A percentile compares a stretch with the other conserved stretches of the same genome.
Conservation (phyloP, 2,888 invertebrate genomes). For the Xylota sylvarum region DNA sequence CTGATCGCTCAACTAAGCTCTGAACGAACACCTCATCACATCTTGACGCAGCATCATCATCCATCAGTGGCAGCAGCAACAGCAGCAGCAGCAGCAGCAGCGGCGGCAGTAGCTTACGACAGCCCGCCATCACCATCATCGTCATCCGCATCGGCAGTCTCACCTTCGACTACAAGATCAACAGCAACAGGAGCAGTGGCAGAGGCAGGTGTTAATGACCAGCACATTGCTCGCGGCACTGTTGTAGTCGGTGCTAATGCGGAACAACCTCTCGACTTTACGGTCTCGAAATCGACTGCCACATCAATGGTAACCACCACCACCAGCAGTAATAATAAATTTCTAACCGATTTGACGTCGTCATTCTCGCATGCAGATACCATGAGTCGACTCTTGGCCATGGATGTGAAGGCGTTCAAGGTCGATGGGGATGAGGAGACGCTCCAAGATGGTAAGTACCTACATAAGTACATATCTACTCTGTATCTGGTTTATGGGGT, state of each 20-base stretch:
- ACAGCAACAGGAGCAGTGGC: slow-evolving; percentile 71
- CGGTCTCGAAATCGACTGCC: slow-evolving; percentile 62
- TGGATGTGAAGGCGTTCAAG: slow-evolving; percentile 69
- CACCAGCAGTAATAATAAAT: slow-evolving; percentile 65
- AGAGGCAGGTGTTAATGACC: slow-evolving; percentile 83
- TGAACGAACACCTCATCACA: slow-evolving; percentile 77
- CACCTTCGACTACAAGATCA: slow-evolving; percentile 74
- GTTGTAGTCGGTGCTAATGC: slow-evolving; percentile 80
- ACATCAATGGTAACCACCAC: slow-evolving; percentile 49
- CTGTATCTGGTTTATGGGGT: slow-evolving; percentile 11
- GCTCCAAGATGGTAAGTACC: slow-evolving; percentile 61
- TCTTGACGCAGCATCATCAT: slow-evolving; percentile 79
- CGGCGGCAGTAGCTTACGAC: slow-evolving; percentile 72
- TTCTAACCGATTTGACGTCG: slow-evolving; percentile 75
- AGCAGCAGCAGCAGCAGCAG: slow-evolving; percentile 56
- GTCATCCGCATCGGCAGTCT: slow-evolving; percentile 68
- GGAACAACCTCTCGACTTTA: slow-evolving; percentile 79
- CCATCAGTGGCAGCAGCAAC: slow-evolving; percentile 77
- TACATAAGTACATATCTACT: not conserved
- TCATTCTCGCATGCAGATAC: slow-evolving; percentile 75
- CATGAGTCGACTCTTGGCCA: slow-evolving; percentile 70
- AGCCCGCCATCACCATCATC: slow-evolving; percentile 74
- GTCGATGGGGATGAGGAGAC: slow-evolving; percentile 60
- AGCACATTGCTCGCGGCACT: slow-evolving; percentile 73
- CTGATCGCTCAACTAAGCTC: slow-evolving; percentile 77